These are phyloP conservation scores for Antedon bifida DNA, from an alignment of 35 echinoderm and acorn worm species.

Conservation along the genomic window DNA sequence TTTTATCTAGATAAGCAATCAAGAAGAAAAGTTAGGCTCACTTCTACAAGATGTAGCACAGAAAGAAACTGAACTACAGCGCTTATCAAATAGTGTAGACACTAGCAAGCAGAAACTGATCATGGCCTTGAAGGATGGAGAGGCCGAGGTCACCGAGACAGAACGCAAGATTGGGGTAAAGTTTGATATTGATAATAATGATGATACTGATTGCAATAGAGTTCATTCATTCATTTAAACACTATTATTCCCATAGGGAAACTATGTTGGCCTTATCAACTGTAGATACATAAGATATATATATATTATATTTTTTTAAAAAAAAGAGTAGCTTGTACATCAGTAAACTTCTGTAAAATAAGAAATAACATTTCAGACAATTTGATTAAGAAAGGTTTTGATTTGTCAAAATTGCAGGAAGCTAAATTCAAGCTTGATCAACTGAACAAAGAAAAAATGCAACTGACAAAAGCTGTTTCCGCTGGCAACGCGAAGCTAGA, in stretches of 20 bases:
- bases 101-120: conserved; percentile 53
- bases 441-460: conserved; percentile 35
- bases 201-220: too few species aligned
- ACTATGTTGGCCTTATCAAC: too few species aligned
- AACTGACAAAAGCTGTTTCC: conserved; percentile 9
- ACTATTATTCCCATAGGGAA: too few species aligned
- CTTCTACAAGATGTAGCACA: conserved; percentile 38
- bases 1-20: conserved; percentile 39
- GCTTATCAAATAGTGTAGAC: conserved; percentile 48
- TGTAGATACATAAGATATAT: too few species aligned
- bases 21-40: conserved; percentile 26
- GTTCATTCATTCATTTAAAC: too few species aligned
- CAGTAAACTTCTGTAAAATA: too few species aligned
- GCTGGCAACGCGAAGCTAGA: conserved; percentile 23
- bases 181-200: neutral
- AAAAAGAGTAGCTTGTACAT: too few species aligned
- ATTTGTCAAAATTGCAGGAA: conserved; percentile 36
- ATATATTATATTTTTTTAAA: too few species aligned
- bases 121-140: conserved; percentile 56
- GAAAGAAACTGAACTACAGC: conserved; percentile 46
- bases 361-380: too few species aligned
- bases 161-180: conserved; percentile 50
- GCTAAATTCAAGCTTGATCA: conserved; percentile 28
- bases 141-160: conserved; percentile 48
- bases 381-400: too few species aligned